phyloP scores from a whole-genome alignment of 2,113 vertebrate genomes.

The Neopipo cinnamomea region DNA sequence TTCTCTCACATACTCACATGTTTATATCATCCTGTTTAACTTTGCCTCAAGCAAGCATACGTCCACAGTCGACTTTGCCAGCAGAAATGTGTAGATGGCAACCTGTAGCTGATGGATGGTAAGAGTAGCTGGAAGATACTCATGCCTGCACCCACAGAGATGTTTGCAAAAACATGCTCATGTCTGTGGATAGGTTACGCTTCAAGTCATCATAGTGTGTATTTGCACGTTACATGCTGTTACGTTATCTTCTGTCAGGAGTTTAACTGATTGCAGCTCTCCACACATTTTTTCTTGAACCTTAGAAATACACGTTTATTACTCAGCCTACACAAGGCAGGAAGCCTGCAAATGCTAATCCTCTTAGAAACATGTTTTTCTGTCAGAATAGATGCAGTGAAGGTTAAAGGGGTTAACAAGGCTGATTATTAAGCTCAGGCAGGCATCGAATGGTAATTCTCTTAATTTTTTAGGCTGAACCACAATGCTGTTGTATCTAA shows the following conservation, averaged over 20 bases:
- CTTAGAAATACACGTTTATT: slow-evolving; percentile 9
- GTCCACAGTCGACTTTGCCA: neutral
- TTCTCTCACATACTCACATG: neutral
- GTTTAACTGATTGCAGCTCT: neutral
- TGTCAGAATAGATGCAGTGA: neutral
- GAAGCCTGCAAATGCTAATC: slow-evolving; percentile 20
- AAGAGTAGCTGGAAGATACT: neutral
- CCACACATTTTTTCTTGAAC: neutral
- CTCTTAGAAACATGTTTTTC: slow-evolving; percentile 29
- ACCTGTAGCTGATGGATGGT: neutral
- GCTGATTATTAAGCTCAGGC: slow-evolving; percentile 16
- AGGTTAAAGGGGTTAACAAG: slow-evolving; percentile 58
- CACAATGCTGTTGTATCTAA: slow-evolving; percentile 21
- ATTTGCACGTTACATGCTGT: neutral
- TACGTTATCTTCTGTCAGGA: neutral
- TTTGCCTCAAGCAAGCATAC: neutral
- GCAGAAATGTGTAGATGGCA: neutral
- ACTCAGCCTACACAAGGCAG: neutral
- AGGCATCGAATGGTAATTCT: slow-evolving; percentile 45
- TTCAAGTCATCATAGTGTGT: neutral
- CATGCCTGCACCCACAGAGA: neutral
- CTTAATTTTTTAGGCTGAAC: slow-evolving; percentile 58
- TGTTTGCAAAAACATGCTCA: neutral
- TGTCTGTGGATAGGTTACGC: neutral
- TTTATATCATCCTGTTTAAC: neutral